Percentiles rank a stretch among this genome's conserved stretches.
These are phyloP conservation scores for Nephila pilipes DNA, from an alignment of 1,140 invertebrate genomes.

Conservation along the genomic window DNA sequence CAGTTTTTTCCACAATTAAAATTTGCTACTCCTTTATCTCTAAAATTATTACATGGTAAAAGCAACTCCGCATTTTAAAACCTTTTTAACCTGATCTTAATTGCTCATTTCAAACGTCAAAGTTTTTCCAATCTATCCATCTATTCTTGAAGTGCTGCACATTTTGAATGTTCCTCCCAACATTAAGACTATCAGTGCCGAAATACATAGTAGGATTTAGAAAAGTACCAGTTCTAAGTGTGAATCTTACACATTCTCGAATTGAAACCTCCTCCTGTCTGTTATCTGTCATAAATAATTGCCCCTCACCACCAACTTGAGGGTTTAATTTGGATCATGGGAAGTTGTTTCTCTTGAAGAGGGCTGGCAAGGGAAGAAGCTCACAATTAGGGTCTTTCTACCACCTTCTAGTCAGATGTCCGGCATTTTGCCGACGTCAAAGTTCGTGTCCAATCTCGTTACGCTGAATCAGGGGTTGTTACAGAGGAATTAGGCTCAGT, in stretches of 20 bases:
- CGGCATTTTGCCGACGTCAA: conserved; percentile 30
- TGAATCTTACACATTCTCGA: neutral
- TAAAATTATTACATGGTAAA: neutral
- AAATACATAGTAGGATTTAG: neutral
- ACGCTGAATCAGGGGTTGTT: conserved; percentile 42
- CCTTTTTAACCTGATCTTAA: neutral
- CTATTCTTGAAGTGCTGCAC: neutral
- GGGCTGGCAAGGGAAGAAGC: conserved; percentile 12
- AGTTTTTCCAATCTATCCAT: neutral
- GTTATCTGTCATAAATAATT: conserved; percentile 53
- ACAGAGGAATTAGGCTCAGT: conserved; percentile 9
- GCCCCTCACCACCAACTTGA: conserved; percentile 39
- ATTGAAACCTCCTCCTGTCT: conserved; percentile 52
- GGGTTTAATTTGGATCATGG: conserved; percentile 46
- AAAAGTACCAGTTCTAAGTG: neutral
- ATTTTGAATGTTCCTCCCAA: neutral
- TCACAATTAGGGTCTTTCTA: conserved; percentile 11
- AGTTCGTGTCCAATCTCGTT: conserved; percentile 1
- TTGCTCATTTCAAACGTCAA: neutral
- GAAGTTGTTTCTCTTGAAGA: conserved; percentile 12
- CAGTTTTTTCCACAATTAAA: neutral
- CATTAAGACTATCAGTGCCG: neutral
- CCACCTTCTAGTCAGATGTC: conserved; percentile 7
- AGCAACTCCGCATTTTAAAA: neutral
- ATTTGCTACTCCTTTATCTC: neutral